Evolutionary conservation across 2,888 invertebrate genomes (phyloP).

Genomic region (Colostygia pectinataria): DNA sequence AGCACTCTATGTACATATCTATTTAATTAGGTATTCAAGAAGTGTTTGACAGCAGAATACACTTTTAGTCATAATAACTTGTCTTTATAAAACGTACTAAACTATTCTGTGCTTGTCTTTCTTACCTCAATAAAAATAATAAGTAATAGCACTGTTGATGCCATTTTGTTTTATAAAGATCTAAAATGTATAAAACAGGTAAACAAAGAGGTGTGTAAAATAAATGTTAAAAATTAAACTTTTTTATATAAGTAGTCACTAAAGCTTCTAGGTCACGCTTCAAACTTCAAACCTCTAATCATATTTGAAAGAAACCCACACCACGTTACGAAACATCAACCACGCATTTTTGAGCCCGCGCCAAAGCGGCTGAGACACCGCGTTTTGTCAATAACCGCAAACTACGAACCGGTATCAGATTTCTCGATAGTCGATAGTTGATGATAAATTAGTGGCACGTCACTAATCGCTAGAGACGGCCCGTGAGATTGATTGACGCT

Average conservation of each 20-base stretch:
- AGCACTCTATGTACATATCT: too few relatives aligned
- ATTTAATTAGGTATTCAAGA: too few relatives aligned
- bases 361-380: constrained; percentile 55
- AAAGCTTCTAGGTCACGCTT: background rate
- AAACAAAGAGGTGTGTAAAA: too few relatives aligned
- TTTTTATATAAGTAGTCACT: background rate
- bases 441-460: constrained; percentile 56
- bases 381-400: constrained; percentile 71
- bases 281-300: constrained; percentile 2
- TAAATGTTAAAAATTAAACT: background rate
- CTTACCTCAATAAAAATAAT: too few relatives aligned
- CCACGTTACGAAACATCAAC: constrained; percentile 20
- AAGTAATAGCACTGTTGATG: too few relatives aligned
- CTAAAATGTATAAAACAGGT: too few relatives aligned
- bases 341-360: constrained; percentile 26
- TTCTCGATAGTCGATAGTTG: constrained; percentile 52
- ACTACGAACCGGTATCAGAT: constrained; percentile 48
- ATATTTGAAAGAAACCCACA: constrained; percentile 10
- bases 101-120: too few relatives aligned
- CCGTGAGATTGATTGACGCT: constrained; percentile 72
- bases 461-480: constrained; percentile 69
- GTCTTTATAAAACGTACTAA: too few relatives aligned
- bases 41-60: too few relatives aligned
- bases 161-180: too few relatives aligned
- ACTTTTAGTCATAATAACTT: too few relatives aligned